Evolutionary conservation across 2,113 vertebrate species (phyloP), one percentile per base, ranked within the genome.

Genomic region (Pollimyrus isidori): DNA sequence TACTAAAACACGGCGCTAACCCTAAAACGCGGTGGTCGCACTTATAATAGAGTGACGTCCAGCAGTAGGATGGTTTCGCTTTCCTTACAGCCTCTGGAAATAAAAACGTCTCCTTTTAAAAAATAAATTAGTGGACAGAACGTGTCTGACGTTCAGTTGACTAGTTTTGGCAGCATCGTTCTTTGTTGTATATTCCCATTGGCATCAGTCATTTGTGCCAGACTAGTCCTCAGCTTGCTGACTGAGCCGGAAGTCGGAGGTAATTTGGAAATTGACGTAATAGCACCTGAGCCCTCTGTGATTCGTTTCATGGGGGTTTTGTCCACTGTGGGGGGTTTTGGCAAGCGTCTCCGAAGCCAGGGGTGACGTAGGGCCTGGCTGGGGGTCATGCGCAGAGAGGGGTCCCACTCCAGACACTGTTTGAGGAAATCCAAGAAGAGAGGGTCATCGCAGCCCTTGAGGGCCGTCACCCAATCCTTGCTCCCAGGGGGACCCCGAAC

Each of bases 351-450:
- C 95, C 98, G 94, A 82, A 99, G 96, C 98, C 98, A 99, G 58
- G 96, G 96, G 92, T 99, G 98, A 89, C 98, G 95, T 50, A 99
- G 95, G 50, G 98, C 98, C 95, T 99, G 98, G 94, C 96, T 96
- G 11, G 98, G 98, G 19, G 97, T 98, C 97, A 99, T 97, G 84
- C 98, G 95, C 88, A 96, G 89, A 7, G 94, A 92, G 3, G 98
- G 97, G 96, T 99, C 98, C 98, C 98, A 99, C 91, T 99, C 98
- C 93, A 99, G 95, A 96, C 98, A 99, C 94, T 98, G 98, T 94
- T 98, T 98, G 50, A 99, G 97, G 94, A 99, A 99, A 96, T 99
- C 98, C 91, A 99, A 96, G 93, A 99, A 99, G 86, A 98, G 95
- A 1, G 97, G 96, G 92, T 99, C 98, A 0, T 99, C 98, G 39